phyloP scores from a whole-genome alignment of 30 jellyfish, hydroid and myxozoan genomes.

The Nemopilema nomurai region DNA sequence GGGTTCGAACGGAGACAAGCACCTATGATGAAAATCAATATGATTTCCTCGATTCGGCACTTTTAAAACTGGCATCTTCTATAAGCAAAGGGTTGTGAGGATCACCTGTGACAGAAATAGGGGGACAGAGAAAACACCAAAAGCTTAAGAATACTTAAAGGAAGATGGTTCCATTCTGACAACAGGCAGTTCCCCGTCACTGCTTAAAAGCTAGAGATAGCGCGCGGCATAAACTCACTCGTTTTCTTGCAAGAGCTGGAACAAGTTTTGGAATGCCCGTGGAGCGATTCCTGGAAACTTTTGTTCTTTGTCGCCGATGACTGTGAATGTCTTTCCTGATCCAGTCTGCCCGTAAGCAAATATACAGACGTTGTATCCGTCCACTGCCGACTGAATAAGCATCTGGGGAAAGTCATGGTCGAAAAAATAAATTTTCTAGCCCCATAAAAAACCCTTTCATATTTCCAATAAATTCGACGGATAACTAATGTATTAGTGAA shows the following conservation, averaged over 20 bases:
- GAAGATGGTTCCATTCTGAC: too few relatives aligned
- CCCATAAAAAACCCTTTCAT: too few relatives aligned
- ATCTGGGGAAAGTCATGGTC: conserved; percentile 43
- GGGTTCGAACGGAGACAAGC: too few relatives aligned
- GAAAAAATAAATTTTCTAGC: background rate
- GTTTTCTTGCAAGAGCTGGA: conserved; percentile 70
- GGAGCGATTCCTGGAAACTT: conserved; percentile 97
- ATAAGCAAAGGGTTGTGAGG: too few relatives aligned
- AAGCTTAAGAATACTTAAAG: too few relatives aligned
- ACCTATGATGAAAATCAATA: too few relatives aligned
- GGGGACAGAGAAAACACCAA: too few relatives aligned
- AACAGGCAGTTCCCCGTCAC: background rate
- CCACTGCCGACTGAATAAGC: conserved; percentile 93
- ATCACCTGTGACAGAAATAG: too few relatives aligned
- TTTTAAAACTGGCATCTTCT: too few relatives aligned
- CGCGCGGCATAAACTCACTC: conserved; percentile 33
- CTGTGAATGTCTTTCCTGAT: conserved; percentile 89
- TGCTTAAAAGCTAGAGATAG: background rate
- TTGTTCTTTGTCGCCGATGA: conserved; percentile 91
- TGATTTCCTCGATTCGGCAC: too few relatives aligned
- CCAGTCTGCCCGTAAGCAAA: conserved; percentile 99
- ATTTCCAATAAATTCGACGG: too few relatives aligned
- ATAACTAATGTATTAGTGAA: too few relatives aligned
- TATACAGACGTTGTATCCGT: conserved; percentile 92
- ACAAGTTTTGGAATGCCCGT: conserved; percentile 80